Evolutionary conservation across 2,113 vertebrate species (phyloP), one percentile per base, ranked within the genome.

Genomic region (Stegostoma tigrinum): DNA sequence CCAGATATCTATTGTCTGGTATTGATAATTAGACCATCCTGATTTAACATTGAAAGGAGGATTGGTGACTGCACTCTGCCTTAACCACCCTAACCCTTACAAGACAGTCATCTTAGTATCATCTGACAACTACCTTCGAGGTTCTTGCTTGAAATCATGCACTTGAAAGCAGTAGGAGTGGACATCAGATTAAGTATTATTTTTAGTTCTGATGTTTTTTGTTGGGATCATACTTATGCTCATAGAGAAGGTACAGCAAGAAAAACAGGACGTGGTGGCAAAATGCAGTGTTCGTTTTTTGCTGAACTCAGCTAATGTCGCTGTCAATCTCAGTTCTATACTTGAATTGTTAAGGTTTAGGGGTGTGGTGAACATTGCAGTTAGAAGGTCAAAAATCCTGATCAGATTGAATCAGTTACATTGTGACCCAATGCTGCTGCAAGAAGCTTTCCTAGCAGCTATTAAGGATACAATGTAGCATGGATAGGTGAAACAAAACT

Each of bases 401-500:
- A 93, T 61, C 61, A 91, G 38, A 66, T 66, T 66, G 89, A 90
- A 91, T 91, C 89, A 67, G 66, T 93, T 93, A 93, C 89, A 67
- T 66, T 21, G 61, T 67, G 61, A 93, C 34, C 66, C 89, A 0
- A 83, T 23, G 34, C 61, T 90, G 87, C 61, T n/a, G 34, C 89
- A 93, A 93, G 89, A 93, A 66, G 64, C 15, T 61, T 93, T 38
- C 34, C 17, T 66, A 61, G 64, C 34, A 64, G 34, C n/a, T 38
- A n/a, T 17, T 38, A 38, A 38, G 23, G 19, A 2, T 66, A 67
- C 87, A 64, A 30, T 38, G n/a, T 42, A 34, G 55, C 30, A 30
- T 30, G 87, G 52, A 64, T 91, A 91, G 30, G 3, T 61, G 61
- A n/a, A 45, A 17, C 89, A 66, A 83, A 83, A 4, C 38, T 19